Percentiles rank a stretch among this genome's conserved stretches.
Evolutionary conservation across 2,888 invertebrate species (phyloP).

Genomic region (Meliscaeva auricollis): DNA sequence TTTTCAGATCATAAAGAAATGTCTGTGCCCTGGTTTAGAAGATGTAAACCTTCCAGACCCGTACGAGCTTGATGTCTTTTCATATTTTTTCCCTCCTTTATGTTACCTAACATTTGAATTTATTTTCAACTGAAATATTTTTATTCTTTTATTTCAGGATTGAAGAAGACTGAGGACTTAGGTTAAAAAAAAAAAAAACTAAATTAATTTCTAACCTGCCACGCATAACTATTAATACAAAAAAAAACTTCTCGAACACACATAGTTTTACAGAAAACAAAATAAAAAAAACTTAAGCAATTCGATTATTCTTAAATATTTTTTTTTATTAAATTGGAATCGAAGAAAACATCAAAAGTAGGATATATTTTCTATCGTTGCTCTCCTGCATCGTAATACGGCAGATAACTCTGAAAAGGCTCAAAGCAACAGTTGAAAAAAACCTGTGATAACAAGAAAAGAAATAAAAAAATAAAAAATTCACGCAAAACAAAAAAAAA

Average conservation of each 20-base stretch:
- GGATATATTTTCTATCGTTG: slow-evolving; percentile 28
- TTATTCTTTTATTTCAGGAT: slow-evolving; percentile 78
- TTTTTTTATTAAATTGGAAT: slow-evolving; percentile 41
- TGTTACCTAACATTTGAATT: background rate
- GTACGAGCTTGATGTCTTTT: too few species aligned
- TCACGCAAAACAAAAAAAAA: slow-evolving; percentile 32
- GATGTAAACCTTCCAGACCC: too few species aligned
- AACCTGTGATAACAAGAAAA: slow-evolving; percentile 67
- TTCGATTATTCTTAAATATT: slow-evolving; percentile 53
- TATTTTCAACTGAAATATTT: slow-evolving; percentile 13
- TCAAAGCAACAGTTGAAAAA: slow-evolving; percentile 54
- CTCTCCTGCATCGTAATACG: slow-evolving; percentile 26
- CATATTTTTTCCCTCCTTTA: too few species aligned
- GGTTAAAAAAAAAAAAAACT: slow-evolving; percentile 68
- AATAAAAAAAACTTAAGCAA: slow-evolving; percentile 49
- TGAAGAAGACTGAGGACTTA: slow-evolving; percentile 81
- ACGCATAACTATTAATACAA: slow-evolving; percentile 58
- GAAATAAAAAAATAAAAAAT: slow-evolving; percentile 31
- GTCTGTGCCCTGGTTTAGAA: too few species aligned
- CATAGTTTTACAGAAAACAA: slow-evolving; percentile 40
- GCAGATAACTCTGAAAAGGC: slow-evolving; percentile 44
- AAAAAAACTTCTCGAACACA: slow-evolving; percentile 44
- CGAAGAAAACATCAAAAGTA: slow-evolving; percentile 39
- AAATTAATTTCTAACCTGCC: slow-evolving; percentile 56
- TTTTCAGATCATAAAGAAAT: too few species aligned